These are phyloP conservation scores for Stenolophus ochropezus DNA, from an alignment of 2,888 invertebrate genomes.

Conservation along the genomic window DNA sequence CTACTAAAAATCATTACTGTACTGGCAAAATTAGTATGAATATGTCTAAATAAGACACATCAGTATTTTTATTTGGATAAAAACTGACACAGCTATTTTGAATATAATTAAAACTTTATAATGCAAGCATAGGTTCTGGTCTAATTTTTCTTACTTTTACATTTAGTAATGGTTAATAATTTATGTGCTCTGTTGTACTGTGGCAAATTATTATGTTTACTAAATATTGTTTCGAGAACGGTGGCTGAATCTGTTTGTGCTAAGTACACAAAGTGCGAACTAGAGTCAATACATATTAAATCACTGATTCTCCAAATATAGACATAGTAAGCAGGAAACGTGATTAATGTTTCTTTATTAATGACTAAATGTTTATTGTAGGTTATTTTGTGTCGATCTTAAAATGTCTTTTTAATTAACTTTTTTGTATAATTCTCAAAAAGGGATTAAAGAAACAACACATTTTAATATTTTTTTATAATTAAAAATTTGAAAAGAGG, in stretches of 20 bases:
- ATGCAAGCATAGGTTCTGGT: too few relatives aligned
- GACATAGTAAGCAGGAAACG: neutral
- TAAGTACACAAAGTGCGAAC: neutral
- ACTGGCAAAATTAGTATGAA: too few relatives aligned
- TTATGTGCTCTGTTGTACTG: neutral
- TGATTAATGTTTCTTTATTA: neutral
- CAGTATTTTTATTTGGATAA: neutral
- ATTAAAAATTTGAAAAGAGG: neutral
- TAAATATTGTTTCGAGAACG: neutral
- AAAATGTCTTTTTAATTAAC: neutral
- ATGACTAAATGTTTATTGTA: neutral
- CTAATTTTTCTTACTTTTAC: too few relatives aligned
- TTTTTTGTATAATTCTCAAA: neutral
- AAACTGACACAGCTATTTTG: too few relatives aligned
- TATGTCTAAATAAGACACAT: too few relatives aligned
- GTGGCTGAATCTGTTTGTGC: conserved; percentile 13
- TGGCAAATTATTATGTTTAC: neutral
- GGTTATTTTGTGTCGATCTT: neutral
- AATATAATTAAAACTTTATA: too few relatives aligned
- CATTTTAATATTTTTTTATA: neutral
- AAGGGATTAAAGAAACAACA: neutral
- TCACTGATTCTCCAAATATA: conserved; percentile 1
- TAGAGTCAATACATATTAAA: conserved; percentile 32
- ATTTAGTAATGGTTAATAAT: too few relatives aligned
- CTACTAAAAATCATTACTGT: too few relatives aligned